phyloP scores from a whole-genome alignment of 2,113 vertebrate species.

The Saguinus imperator region DNA sequence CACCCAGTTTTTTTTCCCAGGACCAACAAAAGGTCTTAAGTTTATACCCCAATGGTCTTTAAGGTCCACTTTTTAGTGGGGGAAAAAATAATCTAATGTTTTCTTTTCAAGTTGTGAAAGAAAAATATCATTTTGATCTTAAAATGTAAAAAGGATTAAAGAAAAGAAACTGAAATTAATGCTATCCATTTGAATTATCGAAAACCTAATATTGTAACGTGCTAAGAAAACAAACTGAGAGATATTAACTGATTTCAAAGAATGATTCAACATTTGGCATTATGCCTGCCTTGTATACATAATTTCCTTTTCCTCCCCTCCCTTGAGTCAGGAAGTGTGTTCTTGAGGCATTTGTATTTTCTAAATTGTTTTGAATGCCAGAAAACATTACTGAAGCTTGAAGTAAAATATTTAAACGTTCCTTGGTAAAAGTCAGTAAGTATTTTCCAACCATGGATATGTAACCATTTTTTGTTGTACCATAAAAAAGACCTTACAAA shows the following conservation, averaged over 20 bases:
- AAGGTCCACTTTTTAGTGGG: background rate
- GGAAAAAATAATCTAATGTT: constrained; percentile 6
- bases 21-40: background rate
- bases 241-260: constrained; percentile 82
- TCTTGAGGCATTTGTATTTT: constrained; percentile 80
- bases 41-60: constrained; percentile 29
- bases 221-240: constrained; percentile 71
- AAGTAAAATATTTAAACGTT: constrained; percentile 72
- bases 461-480: constrained; percentile 25
- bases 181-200: constrained; percentile 56
- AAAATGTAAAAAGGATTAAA: constrained; percentile 57
- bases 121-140: constrained; percentile 48
- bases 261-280: constrained; percentile 85
- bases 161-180: constrained; percentile 46
- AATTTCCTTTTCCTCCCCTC: constrained; percentile 87
- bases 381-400: constrained; percentile 61
- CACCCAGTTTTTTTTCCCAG: background rate
- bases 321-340: constrained; percentile 84
- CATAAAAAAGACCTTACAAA: constrained; percentile 45
- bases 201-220: constrained; percentile 61
- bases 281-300: constrained; percentile 80
- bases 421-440: constrained; percentile 42
- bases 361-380: constrained; percentile 72
- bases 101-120: constrained; percentile 41
- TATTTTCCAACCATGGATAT: constrained; percentile 32